phyloP scores from a whole-genome alignment of 1,140 invertebrate genomes.

The Grapholita molesta region DNA sequence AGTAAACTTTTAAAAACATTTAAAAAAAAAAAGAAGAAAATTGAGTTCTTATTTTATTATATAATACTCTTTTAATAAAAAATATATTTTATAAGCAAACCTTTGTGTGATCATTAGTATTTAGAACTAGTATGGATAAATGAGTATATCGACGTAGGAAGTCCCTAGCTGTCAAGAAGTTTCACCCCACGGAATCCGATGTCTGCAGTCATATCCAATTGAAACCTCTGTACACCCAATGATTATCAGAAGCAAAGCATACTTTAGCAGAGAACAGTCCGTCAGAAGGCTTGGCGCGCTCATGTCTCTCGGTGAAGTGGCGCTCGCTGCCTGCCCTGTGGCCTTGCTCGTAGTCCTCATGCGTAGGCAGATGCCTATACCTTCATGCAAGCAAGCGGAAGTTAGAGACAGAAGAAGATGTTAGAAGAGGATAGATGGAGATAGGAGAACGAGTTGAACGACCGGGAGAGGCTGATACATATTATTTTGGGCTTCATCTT shows the following conservation, averaged over 20 bases:
- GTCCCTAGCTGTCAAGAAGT: too few relatives aligned
- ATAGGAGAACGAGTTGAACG: not conserved
- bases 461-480: not conserved
- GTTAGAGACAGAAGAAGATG: slow-evolving; percentile 57
- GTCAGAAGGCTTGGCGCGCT: slow-evolving; percentile 81
- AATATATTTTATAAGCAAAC: too few relatives aligned
- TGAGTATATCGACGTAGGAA: too few relatives aligned
- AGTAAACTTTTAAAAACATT: too few relatives aligned
- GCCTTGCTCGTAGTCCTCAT: slow-evolving; percentile 84
- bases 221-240: not conserved
- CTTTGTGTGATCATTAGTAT: too few relatives aligned
- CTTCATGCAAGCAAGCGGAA: slow-evolving; percentile 76
- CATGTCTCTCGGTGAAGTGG: slow-evolving; percentile 84
- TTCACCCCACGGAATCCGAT: too few relatives aligned
- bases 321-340: slow-evolving; percentile 83
- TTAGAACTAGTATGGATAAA: too few relatives aligned
- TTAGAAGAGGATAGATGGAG: slow-evolving; percentile 31
- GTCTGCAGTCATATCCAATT: too few relatives aligned
- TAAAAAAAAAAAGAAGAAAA: too few relatives aligned
- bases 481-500: too few relatives aligned
- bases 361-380: slow-evolving; percentile 83
- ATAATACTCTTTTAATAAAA: too few relatives aligned
- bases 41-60: too few relatives aligned
- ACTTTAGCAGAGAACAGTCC: slow-evolving; percentile 87
- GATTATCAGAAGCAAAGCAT: slow-evolving; percentile 53